Conservation (phyloP, 2,797 vertebrate species). For the Oceanodroma leucorhoa region DNA sequence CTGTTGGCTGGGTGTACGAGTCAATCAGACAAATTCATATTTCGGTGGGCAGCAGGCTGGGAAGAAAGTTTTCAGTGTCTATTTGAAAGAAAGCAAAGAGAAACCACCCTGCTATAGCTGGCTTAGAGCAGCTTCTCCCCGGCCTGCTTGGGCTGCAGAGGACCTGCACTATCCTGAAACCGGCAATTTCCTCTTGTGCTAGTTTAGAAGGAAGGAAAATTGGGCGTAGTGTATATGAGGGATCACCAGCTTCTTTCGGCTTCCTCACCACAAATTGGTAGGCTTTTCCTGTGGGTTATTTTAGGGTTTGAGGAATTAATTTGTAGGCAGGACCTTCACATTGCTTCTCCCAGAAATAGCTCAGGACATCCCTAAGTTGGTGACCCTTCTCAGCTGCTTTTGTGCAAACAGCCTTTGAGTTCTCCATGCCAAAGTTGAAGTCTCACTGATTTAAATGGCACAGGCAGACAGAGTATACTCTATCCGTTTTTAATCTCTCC, state of each 20-base stretch:
- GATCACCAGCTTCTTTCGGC: neutral
- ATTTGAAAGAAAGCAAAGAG: neutral
- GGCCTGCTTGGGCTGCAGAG: neutral
- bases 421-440: neutral
- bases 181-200: neutral
- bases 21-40: neutral
- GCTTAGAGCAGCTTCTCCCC: neutral
- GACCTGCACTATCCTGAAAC: neutral
- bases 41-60: neutral
- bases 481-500: neutral
- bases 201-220: neutral
- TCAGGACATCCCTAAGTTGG: neutral
- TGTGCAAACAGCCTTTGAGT: neutral
- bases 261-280: neutral
- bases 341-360: neutral
- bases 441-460: neutral
- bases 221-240: neutral
- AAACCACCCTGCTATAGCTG: neutral
- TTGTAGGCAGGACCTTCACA: neutral
- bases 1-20: neutral
- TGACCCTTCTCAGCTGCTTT: neutral
- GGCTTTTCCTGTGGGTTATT: neutral
- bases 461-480: neutral
- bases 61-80: neutral
- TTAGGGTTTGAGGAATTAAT: neutral